These are phyloP conservation scores for Pediacus dermestoides DNA, from an alignment of 2,888 invertebrate genomes.

Conservation along the genomic window DNA sequence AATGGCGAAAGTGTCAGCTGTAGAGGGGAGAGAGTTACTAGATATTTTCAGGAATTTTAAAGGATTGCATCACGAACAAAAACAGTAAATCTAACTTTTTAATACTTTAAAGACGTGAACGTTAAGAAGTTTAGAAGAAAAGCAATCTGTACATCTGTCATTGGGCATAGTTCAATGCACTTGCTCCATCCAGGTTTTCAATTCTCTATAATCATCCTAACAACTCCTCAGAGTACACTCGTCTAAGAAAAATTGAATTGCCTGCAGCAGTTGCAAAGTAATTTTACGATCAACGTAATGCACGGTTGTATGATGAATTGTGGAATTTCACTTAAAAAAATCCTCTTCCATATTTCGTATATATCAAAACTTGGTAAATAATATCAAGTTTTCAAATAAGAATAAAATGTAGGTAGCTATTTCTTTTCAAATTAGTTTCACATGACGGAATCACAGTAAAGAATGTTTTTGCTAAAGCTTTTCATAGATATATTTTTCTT, in stretches of 20 bases:
- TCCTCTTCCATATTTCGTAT: no score
- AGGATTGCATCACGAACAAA: conserved; percentile 2
- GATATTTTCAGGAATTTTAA: no score
- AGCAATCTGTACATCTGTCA: conserved; percentile 18
- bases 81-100: conserved; percentile 1
- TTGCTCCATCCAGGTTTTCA: conserved; percentile 25
- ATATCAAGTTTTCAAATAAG: no score
- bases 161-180: conserved; percentile 16
- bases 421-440: no score
- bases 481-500: no score
- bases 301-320: neutral
- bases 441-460: no score
- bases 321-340: no score
- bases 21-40: no score
- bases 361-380: no score
- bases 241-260: conserved; percentile 18
- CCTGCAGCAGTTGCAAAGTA: conserved; percentile 14
- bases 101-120: neutral
- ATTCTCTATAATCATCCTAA: conserved; percentile 25
- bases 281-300: conserved; percentile 14
- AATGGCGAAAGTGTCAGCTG: no score
- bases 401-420: no score
- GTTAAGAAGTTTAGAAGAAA: conserved; percentile 2
- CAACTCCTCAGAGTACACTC: conserved; percentile 22
- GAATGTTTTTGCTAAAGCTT: no score